Base-by-base conservation (phyloP, 2,797 vertebrate genomes). In the Catharus ustulatus region DNA sequence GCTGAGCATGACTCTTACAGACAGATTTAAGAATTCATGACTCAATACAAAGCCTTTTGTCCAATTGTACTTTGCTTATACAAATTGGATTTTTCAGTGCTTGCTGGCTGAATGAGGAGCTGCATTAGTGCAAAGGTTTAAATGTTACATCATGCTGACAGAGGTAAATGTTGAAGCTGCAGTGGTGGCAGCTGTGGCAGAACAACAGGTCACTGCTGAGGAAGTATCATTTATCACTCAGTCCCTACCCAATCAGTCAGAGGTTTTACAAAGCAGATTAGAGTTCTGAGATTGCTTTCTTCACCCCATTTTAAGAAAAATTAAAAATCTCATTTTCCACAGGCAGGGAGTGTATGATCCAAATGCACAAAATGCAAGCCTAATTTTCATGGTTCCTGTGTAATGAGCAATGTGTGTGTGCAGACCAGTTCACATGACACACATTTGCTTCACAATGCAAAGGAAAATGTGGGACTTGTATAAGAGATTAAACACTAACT, bases 231-330 rank as follows among this genome's bases (percentile, higher is more conserved):
- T 93, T 86, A 75, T 93, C 86, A 77, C 51, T 77, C 68, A 42
- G 78, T 66, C 42, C 40, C 43, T 46, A 26, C 27, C 61, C 59
- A 54, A 26, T 57, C 78, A 86, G 66, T 81, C 84, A 92, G 48
- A 89, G 83, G 51, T 68, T 93, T 93, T 79, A 91, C 71, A 84
- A 83, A 92, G 89, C 48, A 93, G 55, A 87, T 96, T 88, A 75
- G 82, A 91, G 68, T 90, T 72, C 52, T 57, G 68, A 82, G 57
- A 80, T 84, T 51, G 17, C 55, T 82, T 87, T 54, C 75, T 84
- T 54, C 68, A 52, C 46, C 43, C 24, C 30, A 91, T 86, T 48
- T 38, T 11, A 51, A 84, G 61, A 54, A 64, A 72, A 79, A 63
- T 49, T 64, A 1, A 71, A 46, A 64, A 78, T 54, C 32, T 76